A percentile compares a stretch with the other conserved stretches of the same genome.
Conservation (phyloP, 2,113 vertebrate genomes). For the Microcebus ravelobensis region DNA sequence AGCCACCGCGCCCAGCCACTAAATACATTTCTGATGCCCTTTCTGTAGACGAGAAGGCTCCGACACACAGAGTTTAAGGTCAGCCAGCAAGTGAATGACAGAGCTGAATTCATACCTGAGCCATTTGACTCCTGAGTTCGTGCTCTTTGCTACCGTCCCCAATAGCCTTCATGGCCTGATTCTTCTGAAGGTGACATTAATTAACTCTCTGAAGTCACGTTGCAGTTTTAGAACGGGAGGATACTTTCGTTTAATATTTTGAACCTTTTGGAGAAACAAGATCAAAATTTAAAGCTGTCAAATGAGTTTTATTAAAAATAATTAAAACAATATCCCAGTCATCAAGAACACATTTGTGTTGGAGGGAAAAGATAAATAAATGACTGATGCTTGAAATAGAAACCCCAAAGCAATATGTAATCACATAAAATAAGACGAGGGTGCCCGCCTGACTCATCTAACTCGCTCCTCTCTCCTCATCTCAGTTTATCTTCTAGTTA, state of each 20-base stretch:
- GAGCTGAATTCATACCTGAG: not conserved
- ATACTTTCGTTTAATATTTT: not conserved
- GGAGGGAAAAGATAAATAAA: not conserved
- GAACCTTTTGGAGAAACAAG: not conserved
- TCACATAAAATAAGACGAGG: not conserved
- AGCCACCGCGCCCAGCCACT: too few species aligned
- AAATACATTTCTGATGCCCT: not conserved
- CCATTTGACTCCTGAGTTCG: not conserved
- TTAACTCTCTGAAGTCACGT: not conserved
- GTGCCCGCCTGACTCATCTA: not conserved
- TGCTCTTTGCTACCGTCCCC: not conserved
- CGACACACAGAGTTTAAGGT: not conserved
- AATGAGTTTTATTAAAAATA: conserved; percentile 43
- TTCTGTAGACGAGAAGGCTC: not conserved
- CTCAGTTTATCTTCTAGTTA: conserved; percentile 41
- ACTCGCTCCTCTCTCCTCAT: not conserved
- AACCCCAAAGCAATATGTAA: not conserved
- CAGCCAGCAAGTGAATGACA: not conserved
- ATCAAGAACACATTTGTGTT: conserved; percentile 32
- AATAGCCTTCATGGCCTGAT: not conserved
- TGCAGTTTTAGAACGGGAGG: not conserved
- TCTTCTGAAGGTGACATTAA: not conserved
- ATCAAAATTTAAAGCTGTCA: not conserved
- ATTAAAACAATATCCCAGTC: not conserved
- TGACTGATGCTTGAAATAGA: conserved; percentile 16